Evolutionary conservation across 2,888 invertebrate genomes (phyloP).

Genomic region (Sinohyriopsis cumingii): DNA sequence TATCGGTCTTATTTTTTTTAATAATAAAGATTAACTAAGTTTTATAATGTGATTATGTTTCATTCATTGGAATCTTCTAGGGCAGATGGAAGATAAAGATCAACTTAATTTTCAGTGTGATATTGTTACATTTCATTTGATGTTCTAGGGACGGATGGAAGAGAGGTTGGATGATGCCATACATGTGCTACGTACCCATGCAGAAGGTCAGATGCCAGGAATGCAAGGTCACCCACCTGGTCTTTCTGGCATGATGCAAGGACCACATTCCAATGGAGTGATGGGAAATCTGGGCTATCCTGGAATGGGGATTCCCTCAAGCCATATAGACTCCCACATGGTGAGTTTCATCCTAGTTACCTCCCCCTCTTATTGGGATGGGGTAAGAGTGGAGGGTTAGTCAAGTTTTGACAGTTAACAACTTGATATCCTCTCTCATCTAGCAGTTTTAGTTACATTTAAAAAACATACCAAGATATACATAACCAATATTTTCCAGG

Average conservation of each 20-base stretch:
- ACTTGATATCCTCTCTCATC: no score
- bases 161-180: constrained; percentile 91
- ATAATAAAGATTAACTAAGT: no score
- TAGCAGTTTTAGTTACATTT: no score
- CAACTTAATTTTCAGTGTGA: neutral
- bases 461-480: no score
- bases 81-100: no score
- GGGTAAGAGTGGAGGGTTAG: neutral
- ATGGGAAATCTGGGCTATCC: constrained; percentile 66
- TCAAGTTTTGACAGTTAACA: no score
- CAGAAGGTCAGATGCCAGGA: constrained; percentile 82
- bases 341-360: constrained; percentile 33
- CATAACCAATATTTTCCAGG: no score
- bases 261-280: constrained; percentile 75
- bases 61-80: no score
- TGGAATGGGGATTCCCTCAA: constrained; percentile 40
- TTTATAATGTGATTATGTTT: no score
- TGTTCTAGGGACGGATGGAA: constrained; percentile 91
- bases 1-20: no score
- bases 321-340: constrained; percentile 65
- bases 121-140: neutral
- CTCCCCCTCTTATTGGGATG: no score
- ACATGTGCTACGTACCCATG: constrained; percentile 94
- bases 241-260: constrained; percentile 33
- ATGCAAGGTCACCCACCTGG: constrained; percentile 27